Evolutionary conservation across 2,797 vertebrate species (phyloP), one percentile per base, ranked within the genome.

Genomic region (Protosalanx chinensis): DNA sequence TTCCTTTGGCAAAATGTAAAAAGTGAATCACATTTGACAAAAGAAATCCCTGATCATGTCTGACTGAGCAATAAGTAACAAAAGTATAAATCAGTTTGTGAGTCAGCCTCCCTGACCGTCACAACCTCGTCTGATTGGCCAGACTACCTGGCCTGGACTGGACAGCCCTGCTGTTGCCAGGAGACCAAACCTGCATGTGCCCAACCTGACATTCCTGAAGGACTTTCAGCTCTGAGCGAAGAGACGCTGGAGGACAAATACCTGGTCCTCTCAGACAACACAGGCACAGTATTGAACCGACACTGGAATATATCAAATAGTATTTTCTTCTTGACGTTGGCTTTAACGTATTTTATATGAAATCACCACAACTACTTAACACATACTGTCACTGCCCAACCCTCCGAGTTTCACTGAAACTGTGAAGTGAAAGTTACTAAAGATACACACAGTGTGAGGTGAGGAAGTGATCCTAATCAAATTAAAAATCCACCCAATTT

Each of bases 1-100:
- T 6, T 18, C 80, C 79, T 87, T 78, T 85, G 85, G 83, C 70
- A 72, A 77, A 77, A 79, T 65, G 33, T 70, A 64, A 3, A 57
- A 63, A 71, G 69, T 18, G 2, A n/a, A 66, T 46, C 63, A 64
- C 41, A 61, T 64, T 72, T 6, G 63, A 69, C 1, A 6, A 72
- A 49, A 61, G 35, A 59, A 72, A n/a, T 58, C 53, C 10, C 57
- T 33, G 18, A 64, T 35, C 35, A 23, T 20, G 8, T 20, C 35
- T 4, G 33, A 0, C 60, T 23, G 35, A 35, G 33, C 35, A 64
- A 64, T 23, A 7, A 66, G 29, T 23, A 46, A 49, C 41, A 46
- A 66, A 49, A 8, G 12, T 29, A 60, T 27, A 66, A 66, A 15
- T 6, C 6, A 3, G 64, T 27, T 29, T 49, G 20, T 27, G 5